Conservation (phyloP, 2,113 vertebrate genomes). For the Panthera tigris region DNA sequence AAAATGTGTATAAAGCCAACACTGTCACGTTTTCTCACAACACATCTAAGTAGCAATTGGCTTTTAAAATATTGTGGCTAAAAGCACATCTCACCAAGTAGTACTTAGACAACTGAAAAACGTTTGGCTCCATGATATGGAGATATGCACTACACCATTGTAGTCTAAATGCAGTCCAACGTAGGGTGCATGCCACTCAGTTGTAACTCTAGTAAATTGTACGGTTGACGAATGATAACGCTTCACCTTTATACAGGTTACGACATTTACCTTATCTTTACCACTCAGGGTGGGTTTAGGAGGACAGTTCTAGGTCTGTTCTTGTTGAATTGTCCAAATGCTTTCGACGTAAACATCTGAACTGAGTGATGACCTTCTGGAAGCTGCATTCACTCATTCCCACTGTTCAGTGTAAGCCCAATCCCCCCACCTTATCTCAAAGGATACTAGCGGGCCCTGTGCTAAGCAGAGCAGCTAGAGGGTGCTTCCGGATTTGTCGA, state of each 20-base stretch:
- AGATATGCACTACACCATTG: neutral
- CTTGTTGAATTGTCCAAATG: neutral
- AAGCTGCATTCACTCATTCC: slow-evolving; percentile 38
- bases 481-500: neutral
- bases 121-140: neutral
- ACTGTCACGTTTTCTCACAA: neutral
- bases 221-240: neutral
- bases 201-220: neutral
- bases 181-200: slow-evolving; percentile 15
- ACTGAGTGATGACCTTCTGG: neutral
- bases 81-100: slow-evolving; percentile 51
- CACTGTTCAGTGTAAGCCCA: neutral
- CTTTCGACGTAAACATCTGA: slow-evolving; percentile 32
- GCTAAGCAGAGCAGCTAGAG: neutral
- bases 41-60: slow-evolving; percentile 58
- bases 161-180: slow-evolving; percentile 43
- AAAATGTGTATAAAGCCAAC: slow-evolving; percentile 42
- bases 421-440: neutral
- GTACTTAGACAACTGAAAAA: neutral
- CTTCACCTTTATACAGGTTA: slow-evolving; percentile 25
- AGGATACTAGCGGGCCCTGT: neutral
- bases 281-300: slow-evolving; percentile 48
- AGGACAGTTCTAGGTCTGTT: slow-evolving; percentile 4
- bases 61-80: slow-evolving; percentile 55
- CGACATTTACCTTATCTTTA: slow-evolving; percentile 44